phyloP scores from a whole-genome alignment of 1,140 invertebrate genomes.

The Olivierus martensii region DNA sequence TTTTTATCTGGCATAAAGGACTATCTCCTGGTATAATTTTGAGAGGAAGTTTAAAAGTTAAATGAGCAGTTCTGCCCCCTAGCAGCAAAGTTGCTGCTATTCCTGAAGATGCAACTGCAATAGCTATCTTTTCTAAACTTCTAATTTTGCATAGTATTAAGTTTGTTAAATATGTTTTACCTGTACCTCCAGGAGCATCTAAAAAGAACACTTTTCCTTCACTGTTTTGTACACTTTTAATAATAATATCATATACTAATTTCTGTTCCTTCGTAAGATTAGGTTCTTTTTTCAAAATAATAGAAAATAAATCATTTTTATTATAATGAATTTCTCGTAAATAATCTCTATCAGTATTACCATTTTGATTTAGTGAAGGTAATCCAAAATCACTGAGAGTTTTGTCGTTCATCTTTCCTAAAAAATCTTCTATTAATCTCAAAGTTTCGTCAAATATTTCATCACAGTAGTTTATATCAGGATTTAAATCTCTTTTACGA shows the following conservation, averaged over 20 bases:
- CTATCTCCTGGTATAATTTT: slow-evolving; percentile 20
- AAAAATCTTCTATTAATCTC: slow-evolving; percentile 10
- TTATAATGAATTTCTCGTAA: background rate
- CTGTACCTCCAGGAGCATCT: slow-evolving; percentile 22
- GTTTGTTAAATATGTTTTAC: slow-evolving; percentile 26
- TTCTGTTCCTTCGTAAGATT: slow-evolving; percentile 2
- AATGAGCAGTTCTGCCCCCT: too few relatives aligned
- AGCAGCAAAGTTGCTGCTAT: too few relatives aligned
- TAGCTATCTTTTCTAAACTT: slow-evolving; percentile 23
- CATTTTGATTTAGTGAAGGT: background rate
- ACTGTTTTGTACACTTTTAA: too few relatives aligned
- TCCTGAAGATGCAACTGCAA: slow-evolving; percentile 37
- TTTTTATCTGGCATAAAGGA: too few relatives aligned
- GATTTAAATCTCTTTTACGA: background rate
- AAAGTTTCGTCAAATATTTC: slow-evolving; percentile 9
- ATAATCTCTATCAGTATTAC: background rate
- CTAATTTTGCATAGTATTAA: slow-evolving; percentile 11
- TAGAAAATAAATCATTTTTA: background rate
- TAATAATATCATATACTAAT: slow-evolving; percentile 17
- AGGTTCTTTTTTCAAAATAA: background rate
- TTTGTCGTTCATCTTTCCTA: background rate
- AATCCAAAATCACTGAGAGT: background rate
- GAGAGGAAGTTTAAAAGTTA: slow-evolving; percentile 32
- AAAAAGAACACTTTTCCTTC: slow-evolving; percentile 9
- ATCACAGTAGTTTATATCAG: background rate